phyloP scores from a whole-genome alignment of 2,797 vertebrate species.

The Apodemus agrarius region DNA sequence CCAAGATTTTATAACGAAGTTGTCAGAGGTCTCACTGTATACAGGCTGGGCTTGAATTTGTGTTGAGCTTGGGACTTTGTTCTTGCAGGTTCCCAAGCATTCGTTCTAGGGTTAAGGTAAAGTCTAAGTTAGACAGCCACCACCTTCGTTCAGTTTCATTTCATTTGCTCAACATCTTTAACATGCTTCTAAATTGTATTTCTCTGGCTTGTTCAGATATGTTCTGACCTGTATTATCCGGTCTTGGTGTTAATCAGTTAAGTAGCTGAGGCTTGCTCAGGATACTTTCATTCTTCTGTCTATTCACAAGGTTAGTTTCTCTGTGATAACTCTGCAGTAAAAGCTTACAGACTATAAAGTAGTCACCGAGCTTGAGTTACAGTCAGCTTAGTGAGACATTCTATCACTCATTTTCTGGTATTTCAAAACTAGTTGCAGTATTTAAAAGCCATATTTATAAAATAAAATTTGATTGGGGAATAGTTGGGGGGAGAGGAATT shows the following conservation, averaged over 20 bases:
- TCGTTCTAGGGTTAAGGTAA: neutral
- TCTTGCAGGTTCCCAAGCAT: neutral
- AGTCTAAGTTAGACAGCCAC: neutral
- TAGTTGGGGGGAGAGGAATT: no score
- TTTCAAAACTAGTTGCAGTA: constrained; percentile 40
- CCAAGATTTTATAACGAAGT: neutral
- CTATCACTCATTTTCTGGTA: constrained; percentile 14
- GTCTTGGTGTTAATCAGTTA: neutral
- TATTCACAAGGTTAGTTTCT: constrained; percentile 53
- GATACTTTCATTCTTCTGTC: neutral
- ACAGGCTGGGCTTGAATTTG: neutral
- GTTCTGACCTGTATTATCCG: neutral
- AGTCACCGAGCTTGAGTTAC: constrained; percentile 30
- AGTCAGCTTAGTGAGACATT: neutral
- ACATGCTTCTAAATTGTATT: neutral
- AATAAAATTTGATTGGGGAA: no score
- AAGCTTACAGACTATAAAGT: constrained; percentile 3
- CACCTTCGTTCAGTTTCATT: neutral
- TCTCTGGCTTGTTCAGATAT: neutral
- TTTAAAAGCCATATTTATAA: constrained; percentile 53
- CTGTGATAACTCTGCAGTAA: neutral
- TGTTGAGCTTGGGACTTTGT: neutral
- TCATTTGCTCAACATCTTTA: neutral
- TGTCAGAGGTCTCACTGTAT: neutral
- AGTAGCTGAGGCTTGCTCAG: neutral